Percentiles rank a stretch among this genome's conserved stretches.
phyloP scores from a whole-genome alignment of 2,797 vertebrate genomes.

The Coreius guichenoti region DNA sequence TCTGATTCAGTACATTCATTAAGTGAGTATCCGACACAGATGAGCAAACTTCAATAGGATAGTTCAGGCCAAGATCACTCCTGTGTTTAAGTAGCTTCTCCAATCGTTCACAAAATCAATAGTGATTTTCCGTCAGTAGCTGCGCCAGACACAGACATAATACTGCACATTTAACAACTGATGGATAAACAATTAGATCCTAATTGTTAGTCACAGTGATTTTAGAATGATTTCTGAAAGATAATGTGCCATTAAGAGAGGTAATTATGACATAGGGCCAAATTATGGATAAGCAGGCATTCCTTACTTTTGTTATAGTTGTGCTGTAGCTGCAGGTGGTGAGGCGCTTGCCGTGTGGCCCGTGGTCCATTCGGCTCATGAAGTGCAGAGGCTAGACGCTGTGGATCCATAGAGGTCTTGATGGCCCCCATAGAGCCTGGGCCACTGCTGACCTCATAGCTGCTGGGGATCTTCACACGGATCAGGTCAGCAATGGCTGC shows the following conservation, averaged over 20 bases:
- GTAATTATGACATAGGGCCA: neutral
- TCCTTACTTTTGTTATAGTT: slow-evolving; percentile 42
- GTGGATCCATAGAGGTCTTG: slow-evolving; percentile 77
- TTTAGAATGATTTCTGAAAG: neutral
- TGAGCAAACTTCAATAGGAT: slow-evolving; percentile 40
- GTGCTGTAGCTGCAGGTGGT: slow-evolving; percentile 77
- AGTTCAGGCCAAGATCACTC: slow-evolving; percentile 52
- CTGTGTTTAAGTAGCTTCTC: slow-evolving; percentile 59
- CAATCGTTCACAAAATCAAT: slow-evolving; percentile 59
- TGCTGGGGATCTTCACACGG: slow-evolving; percentile 94
- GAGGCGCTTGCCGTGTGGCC: slow-evolving; percentile 78
- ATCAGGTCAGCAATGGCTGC: slow-evolving; percentile 96
- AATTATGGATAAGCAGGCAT: neutral
- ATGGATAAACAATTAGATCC: slow-evolving; percentile 45
- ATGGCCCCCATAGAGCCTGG: slow-evolving; percentile 78
- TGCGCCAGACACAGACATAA: slow-evolving; percentile 52
- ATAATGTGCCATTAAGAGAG: neutral
- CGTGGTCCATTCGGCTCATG: slow-evolving; percentile 76
- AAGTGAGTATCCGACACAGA: slow-evolving; percentile 46
- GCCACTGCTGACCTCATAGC: slow-evolving; percentile 95
- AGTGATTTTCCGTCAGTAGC: slow-evolving; percentile 44
- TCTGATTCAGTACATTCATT: slow-evolving; percentile 50
- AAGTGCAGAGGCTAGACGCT: slow-evolving; percentile 78
- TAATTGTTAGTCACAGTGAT: neutral
- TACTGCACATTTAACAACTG: slow-evolving; percentile 24